Evolutionary conservation across 2,797 vertebrate genomes (phyloP), one percentile per base, ranked within the genome.

Genomic region (Australoheros facetus): DNA sequence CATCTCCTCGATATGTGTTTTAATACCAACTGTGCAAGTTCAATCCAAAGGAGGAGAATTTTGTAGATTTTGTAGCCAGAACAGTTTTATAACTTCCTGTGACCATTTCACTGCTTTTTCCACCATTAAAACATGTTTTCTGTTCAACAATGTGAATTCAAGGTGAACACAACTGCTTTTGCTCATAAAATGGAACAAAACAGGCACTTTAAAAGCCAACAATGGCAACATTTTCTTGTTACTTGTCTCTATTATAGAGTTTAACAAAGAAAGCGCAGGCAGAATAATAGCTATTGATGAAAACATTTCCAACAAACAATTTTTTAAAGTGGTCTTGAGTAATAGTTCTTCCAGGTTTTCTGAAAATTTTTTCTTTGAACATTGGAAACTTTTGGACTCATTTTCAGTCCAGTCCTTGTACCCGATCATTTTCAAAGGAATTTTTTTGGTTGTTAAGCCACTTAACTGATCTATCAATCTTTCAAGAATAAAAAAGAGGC

Each of bases 101-200:
- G 37, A 74, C 56, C 13, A 79, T 48, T 72, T 70, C 4, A 17
- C 21, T 21, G 3, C 39, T 81, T 77, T 87, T 87, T 81, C 72
- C 84, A 77, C 66, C 17, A 32, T 81, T 77, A 88, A 83, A 82
- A 75, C 30, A 59, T 2, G 16, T 77, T 89, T 82, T 34, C 78
- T 78, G 21, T 59, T 77, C 51, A 78, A 71, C 28, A 21, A 51
- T 28, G 37, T 26, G 8, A 71, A 82, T 48, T 66, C 19, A 83
- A 79, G 58, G 28, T 16, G 5, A 78, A 21, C 5, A 14, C 72
- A 71, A 75, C 28, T 53, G 45, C 26, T 74, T 77, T 84, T 54
- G 39, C 17, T 58, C 12, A 75, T 51, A 11, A 73, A 80, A 56
- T 21, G 1, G 39, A 42, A 32, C n/a, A 56, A 73, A 82, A 75